These are phyloP conservation scores for Phrynosoma blainvillii DNA, from an alignment of 2,113 vertebrate genomes.

Conservation along the genomic window DNA sequence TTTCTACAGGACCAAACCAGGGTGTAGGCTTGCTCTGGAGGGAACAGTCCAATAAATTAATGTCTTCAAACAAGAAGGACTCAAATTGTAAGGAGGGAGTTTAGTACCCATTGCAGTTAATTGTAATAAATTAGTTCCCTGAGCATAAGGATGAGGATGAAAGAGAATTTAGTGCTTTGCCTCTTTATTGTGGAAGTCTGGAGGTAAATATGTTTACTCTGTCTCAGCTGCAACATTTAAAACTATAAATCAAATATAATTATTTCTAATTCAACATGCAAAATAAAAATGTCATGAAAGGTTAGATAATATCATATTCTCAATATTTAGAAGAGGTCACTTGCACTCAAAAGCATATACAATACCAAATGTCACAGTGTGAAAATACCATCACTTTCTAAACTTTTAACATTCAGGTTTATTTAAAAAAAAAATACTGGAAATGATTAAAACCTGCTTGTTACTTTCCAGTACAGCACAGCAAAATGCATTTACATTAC, in stretches of 20 bases:
- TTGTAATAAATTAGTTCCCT: not conserved
- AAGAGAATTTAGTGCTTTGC: not conserved
- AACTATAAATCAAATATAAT: not conserved
- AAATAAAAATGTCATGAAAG: not conserved
- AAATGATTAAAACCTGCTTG: conserved; percentile 32
- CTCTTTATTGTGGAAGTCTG: not conserved
- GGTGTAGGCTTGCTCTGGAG: not conserved
- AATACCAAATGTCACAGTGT: not conserved
- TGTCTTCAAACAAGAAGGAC: not conserved
- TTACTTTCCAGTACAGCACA: not conserved
- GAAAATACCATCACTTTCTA: not conserved
- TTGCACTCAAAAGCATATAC: not conserved
- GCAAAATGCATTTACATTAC: conserved; percentile 33
- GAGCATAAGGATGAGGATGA: not conserved
- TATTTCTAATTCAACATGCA: not conserved
- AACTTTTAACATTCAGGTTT: conserved; percentile 43
- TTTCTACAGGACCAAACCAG: not conserved
- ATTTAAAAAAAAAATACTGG: not conserved
- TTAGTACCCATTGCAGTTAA: not conserved
- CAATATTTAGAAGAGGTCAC: not conserved
- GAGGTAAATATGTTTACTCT: not conserved
- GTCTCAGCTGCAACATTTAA: not conserved
- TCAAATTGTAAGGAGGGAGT: not conserved
- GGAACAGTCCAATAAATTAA: not conserved
- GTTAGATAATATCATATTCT: not conserved